Evolutionary conservation across 2,113 vertebrate species (phyloP), one percentile per base, ranked within the genome.

Genomic region (Myocastor coypus): DNA sequence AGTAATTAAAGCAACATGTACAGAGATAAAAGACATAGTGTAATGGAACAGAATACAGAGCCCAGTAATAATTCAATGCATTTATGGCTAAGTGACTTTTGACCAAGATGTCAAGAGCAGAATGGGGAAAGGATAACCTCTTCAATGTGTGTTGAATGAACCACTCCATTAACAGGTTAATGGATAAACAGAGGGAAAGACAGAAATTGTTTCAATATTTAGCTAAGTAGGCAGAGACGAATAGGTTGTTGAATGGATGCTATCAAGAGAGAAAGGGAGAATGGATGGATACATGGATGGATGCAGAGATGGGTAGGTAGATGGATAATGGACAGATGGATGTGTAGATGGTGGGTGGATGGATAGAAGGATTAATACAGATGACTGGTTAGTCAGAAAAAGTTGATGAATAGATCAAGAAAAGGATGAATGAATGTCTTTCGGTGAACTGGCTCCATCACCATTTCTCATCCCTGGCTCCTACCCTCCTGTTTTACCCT

Each of bases 351-450:
- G 37, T 37, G n/a, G 68, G 32, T 68, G 22, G 55, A 3, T 17
- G 50, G 7, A 17, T 57, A 57, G 30, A 11, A 63, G 34, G 30
- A 14, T n/a, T 2, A 5, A 8, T 0, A n/a, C n/a, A 14, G 57
- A 57, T 57, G n/a, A 57, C 0, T 61, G 19, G 46, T 22, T 59
- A 9, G 40, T 61, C 68, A 80, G 68, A 50, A 75, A 83, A 83
- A n/a, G 26, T 11, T 64, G 80, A 22, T 50, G 50, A 50, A 55
- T 34, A 69, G 68, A 13, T 71, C 52, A 66, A 93, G 17, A 50
- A 37, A 75, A 11, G 68, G 26, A 34, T 40, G 66, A 77, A 2
- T 22, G 40, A 78, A 66, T 55, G 17, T 64, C 71, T 87, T 78
- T 14, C 83, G 64, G 55, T 57, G 69, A 93, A 30, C 61, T 10